A percentile compares a stretch with the other conserved stretches of the same genome.
phyloP scores from a whole-genome alignment of 2,113 vertebrate species.

The Nesospiza acunhae region DNA sequence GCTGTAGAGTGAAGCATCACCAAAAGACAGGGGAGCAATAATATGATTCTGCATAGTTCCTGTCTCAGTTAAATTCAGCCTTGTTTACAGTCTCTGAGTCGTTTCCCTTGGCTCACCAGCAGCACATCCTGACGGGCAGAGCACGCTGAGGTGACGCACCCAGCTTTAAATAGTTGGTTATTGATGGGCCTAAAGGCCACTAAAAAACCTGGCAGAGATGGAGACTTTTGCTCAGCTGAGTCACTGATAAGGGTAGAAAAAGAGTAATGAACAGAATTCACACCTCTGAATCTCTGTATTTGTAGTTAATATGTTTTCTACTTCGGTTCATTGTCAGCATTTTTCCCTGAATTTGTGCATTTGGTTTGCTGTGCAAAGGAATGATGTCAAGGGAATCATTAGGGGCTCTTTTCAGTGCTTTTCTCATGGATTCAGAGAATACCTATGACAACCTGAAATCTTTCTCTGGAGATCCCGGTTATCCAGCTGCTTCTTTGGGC shows the following conservation, averaged over 20 bases:
- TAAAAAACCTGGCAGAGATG: background rate
- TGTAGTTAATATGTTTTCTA: background rate
- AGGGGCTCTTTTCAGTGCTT: background rate
- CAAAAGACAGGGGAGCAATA: background rate
- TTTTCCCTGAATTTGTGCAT: background rate
- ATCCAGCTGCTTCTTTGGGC: background rate
- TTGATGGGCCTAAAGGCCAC: background rate
- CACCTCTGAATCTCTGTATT: background rate
- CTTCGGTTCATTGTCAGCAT: background rate
- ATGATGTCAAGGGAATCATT: background rate
- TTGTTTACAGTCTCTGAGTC: background rate
- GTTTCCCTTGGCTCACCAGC: background rate
- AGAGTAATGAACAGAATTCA: background rate
- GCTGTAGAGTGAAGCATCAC: background rate
- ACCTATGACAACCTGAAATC: background rate
- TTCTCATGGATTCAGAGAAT: background rate
- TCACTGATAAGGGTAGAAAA: background rate
- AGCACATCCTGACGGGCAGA: background rate
- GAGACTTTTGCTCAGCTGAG: background rate
- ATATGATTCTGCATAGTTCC: background rate
- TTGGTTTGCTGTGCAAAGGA: background rate
- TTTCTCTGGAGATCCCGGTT: background rate
- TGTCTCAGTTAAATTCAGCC: background rate
- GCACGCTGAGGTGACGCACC: background rate
- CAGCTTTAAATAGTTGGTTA: background rate